Conservation (phyloP, 2,113 vertebrate species). For the Miniopterus natalensis region DNA sequence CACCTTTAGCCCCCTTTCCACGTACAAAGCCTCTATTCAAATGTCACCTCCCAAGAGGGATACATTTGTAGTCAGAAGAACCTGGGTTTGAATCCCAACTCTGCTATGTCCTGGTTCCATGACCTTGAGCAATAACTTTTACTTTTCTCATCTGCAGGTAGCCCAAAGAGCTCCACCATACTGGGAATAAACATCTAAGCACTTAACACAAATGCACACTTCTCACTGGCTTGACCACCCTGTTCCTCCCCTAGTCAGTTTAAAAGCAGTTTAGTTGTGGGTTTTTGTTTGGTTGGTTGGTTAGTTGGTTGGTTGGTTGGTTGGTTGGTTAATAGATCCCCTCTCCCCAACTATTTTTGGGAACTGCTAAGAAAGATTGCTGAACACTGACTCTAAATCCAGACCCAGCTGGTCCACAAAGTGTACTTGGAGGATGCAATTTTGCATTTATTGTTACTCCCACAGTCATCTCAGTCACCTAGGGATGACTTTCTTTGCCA, state of each 20-base stretch:
- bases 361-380: neutral
- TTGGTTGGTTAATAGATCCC: neutral
- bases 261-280: neutral
- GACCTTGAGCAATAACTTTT: neutral
- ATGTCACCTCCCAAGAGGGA: neutral
- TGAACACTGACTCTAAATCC: slow-evolving; percentile 5
- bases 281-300: too few relatives aligned
- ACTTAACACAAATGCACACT: neutral
- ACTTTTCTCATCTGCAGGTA: neutral
- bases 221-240: neutral
- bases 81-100: neutral
- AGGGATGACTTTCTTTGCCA: neutral
- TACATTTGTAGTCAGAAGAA: neutral
- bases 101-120: neutral
- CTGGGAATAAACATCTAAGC: neutral
- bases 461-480: neutral
- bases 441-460: neutral
- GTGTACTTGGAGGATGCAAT: neutral
- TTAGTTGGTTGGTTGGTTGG: too few relatives aligned
- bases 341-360: neutral
- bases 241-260: neutral
- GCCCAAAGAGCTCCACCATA: neutral
- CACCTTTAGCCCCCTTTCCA: neutral
- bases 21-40: neutral
- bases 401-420: neutral